phyloP scores from a whole-genome alignment of 2,113 vertebrate species.

The Hydrolagus affinis region DNA sequence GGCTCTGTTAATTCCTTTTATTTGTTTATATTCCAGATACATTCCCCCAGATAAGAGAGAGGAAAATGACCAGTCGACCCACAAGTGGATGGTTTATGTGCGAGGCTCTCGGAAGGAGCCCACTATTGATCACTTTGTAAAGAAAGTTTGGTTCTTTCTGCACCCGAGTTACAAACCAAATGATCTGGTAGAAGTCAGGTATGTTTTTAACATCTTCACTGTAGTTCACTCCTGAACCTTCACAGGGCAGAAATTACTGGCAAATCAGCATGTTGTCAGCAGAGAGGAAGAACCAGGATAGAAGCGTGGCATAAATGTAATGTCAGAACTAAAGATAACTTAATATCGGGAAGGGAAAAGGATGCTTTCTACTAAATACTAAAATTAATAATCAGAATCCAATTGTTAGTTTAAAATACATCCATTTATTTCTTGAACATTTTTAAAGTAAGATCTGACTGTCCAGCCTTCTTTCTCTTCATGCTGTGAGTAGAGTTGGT shows the following conservation, averaged over 20 bases:
- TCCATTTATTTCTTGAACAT: too few relatives aligned
- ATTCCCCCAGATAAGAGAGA: constrained; percentile 95
- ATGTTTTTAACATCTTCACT: constrained; percentile 38
- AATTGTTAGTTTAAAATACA: too few relatives aligned
- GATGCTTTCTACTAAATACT: too few relatives aligned
- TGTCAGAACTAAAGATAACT: too few relatives aligned
- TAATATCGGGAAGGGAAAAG: too few relatives aligned
- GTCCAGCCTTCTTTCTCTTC: neutral
- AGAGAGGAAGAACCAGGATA: neutral
- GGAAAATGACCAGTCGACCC: constrained; percentile 95
- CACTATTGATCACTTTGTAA: constrained; percentile 94
- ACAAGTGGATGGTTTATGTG: constrained; percentile 98
- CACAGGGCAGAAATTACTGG: neutral
- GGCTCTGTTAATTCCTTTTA: neutral
- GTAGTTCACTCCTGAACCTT: neutral
- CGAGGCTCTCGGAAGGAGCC: constrained; percentile 87
- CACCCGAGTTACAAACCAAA: constrained; percentile 98
- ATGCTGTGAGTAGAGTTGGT: neutral
- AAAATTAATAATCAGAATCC: too few relatives aligned
- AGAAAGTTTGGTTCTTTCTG: constrained; percentile 98
- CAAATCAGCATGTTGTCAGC: neutral
- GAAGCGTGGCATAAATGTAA: too few relatives aligned
- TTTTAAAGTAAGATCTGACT: too few relatives aligned
- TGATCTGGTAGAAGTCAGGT: constrained; percentile 97
- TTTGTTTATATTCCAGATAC: constrained; percentile 61